These are phyloP conservation scores for Caenorhabditis panamensis DNA, from an alignment of 2,888 invertebrate genomes.

Conservation along the genomic window DNA sequence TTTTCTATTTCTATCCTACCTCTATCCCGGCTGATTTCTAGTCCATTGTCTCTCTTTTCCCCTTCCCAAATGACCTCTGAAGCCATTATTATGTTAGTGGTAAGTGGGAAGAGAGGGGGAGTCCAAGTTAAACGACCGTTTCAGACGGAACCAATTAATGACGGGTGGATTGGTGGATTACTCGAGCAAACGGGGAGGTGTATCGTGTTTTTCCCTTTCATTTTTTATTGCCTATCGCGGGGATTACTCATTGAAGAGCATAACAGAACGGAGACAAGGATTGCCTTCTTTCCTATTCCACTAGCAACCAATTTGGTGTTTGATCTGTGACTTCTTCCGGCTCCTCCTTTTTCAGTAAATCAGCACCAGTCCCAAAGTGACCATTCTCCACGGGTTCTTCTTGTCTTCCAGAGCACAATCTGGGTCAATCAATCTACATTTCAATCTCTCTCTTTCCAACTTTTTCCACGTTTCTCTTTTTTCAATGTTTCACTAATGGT, in stretches of 20 bases:
- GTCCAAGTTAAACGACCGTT: no score
- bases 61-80: neutral
- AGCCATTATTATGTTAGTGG: neutral
- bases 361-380: slow-evolving; percentile 23
- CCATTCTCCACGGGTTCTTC: no score
- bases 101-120: no score
- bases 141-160: neutral
- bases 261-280: no score
- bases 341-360: slow-evolving; percentile 13
- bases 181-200: neutral
- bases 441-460: no score
- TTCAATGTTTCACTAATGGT: slow-evolving; percentile 60
- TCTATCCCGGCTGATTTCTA: neutral
- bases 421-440: slow-evolving; percentile 50
- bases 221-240: neutral
- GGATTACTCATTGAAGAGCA: slow-evolving; percentile 37
- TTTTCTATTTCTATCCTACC: neutral
- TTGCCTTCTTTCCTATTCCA: slow-evolving; percentile 11
- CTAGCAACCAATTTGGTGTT: slow-evolving; percentile 22
- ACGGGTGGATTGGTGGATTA: neutral
- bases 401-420: no score
- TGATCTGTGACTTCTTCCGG: slow-evolving; percentile 32
- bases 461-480: no score
- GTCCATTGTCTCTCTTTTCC: neutral
- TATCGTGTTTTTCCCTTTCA: neutral